Conservation (phyloP, 1,140 invertebrate species). For the Leptopilina clavipes region DNA sequence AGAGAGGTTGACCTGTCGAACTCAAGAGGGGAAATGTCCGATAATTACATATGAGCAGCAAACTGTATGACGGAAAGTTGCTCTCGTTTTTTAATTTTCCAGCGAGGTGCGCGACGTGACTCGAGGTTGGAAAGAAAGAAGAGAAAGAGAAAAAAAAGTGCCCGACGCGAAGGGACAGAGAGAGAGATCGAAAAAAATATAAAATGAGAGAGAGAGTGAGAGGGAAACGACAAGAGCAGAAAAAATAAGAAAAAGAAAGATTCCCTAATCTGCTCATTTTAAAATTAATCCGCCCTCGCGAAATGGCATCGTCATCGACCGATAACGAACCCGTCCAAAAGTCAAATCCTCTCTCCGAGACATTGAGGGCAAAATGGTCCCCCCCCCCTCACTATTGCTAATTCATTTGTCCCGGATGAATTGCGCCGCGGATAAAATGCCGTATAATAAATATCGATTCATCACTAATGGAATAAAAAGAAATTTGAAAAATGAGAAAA, state of each 20-base stretch:
- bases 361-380: conserved; percentile 29
- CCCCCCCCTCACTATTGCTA: too few species aligned
- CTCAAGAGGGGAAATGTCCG: conserved; percentile 55
- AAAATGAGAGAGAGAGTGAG: background rate
- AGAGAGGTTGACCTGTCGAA: background rate
- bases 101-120: conserved; percentile 37
- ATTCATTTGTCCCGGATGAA: conserved; percentile 5
- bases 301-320: conserved; percentile 41
- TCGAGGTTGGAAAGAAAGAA: too few species aligned
- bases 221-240: conserved; percentile 37
- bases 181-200: conserved; percentile 21
- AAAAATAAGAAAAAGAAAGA: background rate
- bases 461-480: too few species aligned
- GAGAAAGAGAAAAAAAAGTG: conserved; percentile 45
- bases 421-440: conserved; percentile 7
- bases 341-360: conserved; percentile 40
- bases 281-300: conserved; percentile 46
- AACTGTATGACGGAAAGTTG: conserved; percentile 56
- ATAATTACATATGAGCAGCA: conserved; percentile 67
- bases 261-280: conserved; percentile 50
- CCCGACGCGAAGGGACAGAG: too few species aligned
- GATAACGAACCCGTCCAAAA: conserved; percentile 50
- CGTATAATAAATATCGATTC: conserved; percentile 28
- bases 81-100: conserved; percentile 60
- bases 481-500: too few species aligned